Percentiles rank a stretch among this genome's conserved stretches.
Conservation (phyloP, 2,113 vertebrate genomes). For the Sclerurus mexicanus region DNA sequence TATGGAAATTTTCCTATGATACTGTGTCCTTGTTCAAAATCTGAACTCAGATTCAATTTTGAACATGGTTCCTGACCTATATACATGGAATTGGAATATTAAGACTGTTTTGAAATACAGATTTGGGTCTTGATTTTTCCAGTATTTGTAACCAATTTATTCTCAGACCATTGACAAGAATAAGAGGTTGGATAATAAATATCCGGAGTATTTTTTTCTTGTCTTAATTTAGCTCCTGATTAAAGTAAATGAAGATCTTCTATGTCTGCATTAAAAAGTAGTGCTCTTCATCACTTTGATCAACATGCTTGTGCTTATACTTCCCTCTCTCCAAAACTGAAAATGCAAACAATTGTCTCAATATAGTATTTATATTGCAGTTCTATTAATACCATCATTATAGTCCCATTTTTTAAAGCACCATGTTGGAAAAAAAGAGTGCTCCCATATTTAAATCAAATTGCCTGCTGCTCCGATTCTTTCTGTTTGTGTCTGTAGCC, state of each 20-base stretch:
- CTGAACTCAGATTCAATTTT: background rate
- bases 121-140: background rate
- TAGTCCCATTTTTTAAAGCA: background rate
- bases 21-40: background rate
- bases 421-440: background rate
- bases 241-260: slow-evolving; percentile 7
- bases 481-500: background rate
- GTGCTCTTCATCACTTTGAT: background rate
- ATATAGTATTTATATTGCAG: background rate
- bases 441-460: slow-evolving; percentile 1
- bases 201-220: background rate
- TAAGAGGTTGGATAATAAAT: background rate
- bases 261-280: background rate
- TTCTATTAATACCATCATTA: background rate
- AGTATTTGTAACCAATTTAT: background rate
- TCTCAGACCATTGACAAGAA: background rate
- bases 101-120: background rate
- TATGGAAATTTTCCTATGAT: background rate
- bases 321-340: background rate
- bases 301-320: background rate
- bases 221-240: background rate
- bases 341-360: slow-evolving; percentile 14
- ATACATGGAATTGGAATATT: background rate
- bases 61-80: background rate
- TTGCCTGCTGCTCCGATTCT: background rate